Base-by-base conservation (phyloP, 1,140 invertebrate genomes). In the Streblospio benedicti region DNA sequence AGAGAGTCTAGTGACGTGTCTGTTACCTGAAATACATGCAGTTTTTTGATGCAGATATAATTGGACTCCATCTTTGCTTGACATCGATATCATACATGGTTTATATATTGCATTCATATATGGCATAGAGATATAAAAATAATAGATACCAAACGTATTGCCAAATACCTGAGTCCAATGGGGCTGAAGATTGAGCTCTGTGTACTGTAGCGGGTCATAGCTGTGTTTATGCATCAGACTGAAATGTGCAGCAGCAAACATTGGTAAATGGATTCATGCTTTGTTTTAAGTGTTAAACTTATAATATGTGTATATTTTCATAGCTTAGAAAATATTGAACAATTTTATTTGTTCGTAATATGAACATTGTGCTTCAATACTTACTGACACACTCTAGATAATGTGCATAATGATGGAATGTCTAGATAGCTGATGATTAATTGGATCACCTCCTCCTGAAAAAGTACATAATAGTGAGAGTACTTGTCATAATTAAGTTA, bases 361-460 rank as follows among this genome's bases (percentile, higher is more conserved):
- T 31, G 9, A 16, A 53, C 33, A 30, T 23, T 38, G 18, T 16
- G 47, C 30, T n/a, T n/a, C 14, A 4, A 28, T 6, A 28, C 64
- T 55, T 63, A 67, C 86, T 90, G 0, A 67, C 86, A 90, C 0
- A 90, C 86, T 73, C 85, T 83, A 6, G 88, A 84, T 70, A 87
- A 85, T 38, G 82, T 78, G 70, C 85, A 86, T 1, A 94, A 70
- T 0, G 89, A 89, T 67, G 82, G 82, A 45, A 92, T 79, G 73
- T 92, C 90, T 62, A 93, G 77, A 72, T 86, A 87, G 61, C 81
- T 82, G 65, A 91, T 83, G 63, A 91, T 87, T 52, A 85, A 80
- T 31, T 88, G 71, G 43, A 89, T 81, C 1, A 85, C 83, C 78
- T 88, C 87, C 68, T 84, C 82, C 86, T 87, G 71, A 23, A 79